Base-by-base conservation (phyloP, 2,888 invertebrate genomes). In the Adelognathus sp. region DNA sequence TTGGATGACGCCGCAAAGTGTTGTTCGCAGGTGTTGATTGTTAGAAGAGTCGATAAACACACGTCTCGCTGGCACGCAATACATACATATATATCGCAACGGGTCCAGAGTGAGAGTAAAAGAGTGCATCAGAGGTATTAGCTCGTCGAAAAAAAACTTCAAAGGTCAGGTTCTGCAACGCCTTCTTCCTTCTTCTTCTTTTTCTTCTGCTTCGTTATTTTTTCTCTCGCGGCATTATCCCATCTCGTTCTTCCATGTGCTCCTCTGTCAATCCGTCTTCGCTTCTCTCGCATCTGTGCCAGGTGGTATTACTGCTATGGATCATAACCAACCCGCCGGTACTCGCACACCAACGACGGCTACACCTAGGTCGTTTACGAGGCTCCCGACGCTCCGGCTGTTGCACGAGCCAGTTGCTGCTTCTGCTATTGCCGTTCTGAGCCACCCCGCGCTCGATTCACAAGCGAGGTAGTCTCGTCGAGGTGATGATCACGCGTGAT, bases 281-380 rank as follows among this genome's bases (percentile, higher is more conserved):
- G 56, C 80, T 81, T 81, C 81, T 84, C 72, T 75, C 80, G 63
- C 82, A 75, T 76, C 69, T 77, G 77, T 81, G 77, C 76, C 56
- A 74, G 79, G 76, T 60, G 70, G 61, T 78, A 78, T 78, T 70
- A 64, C 74, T 63, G 64, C 69, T 70, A 74, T 69, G 74, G 78
- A 78, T 78, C 78, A 78, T 74, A 78, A 78, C 74, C 74, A 74
- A 74, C 69, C 78, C 58, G 78, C 60, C 69, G 69, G 41, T 54
- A 74, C 58, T 60, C 39, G 79, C 75, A 80, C 81, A 86, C 85
- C 86, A 81, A 86, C 86, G 85, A 81, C 86, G 83, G 86, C 84
- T 86, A 86, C 84, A 84, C 82, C 80, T 83, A 75, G 81, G 81
- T 87, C 86, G 86, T 87, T 88, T 86, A 87, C 84, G 87, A 86